These are phyloP conservation scores for Nycticebus coucang DNA, from an alignment of 2,113 vertebrate species.

Conservation along the genomic window DNA sequence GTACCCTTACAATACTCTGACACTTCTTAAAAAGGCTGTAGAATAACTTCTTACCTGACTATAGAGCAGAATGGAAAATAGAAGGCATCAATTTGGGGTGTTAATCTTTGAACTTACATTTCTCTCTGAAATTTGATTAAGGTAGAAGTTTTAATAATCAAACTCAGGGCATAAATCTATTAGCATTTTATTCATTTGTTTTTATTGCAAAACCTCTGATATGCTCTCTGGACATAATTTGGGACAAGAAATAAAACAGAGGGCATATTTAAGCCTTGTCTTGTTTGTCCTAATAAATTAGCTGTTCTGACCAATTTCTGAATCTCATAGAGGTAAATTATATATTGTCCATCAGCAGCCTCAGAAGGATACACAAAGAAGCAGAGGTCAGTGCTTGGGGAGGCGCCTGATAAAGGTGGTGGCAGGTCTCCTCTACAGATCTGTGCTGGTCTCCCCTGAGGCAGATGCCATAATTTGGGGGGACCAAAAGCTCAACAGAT, in stretches of 20 bases:
- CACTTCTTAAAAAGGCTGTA: background rate
- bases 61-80: background rate
- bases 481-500: background rate
- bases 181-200: slow-evolving; percentile 27
- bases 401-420: background rate
- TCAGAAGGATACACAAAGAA: background rate
- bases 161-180: background rate
- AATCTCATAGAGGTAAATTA: background rate
- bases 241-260: slow-evolving; percentile 13
- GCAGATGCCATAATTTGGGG: background rate
- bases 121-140: slow-evolving; percentile 30
- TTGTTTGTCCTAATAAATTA: background rate
- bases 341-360: background rate
- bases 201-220: background rate
- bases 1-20: too few species aligned
- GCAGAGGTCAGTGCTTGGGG: background rate
- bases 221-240: background rate
- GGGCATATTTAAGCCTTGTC: background rate
- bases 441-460: background rate
- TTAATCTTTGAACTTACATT: slow-evolving; percentile 24
- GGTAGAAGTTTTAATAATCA: background rate
- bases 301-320: background rate
- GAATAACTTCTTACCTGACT: background rate
- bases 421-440: background rate
- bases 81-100: background rate